Conservation (phyloP, 2,888 invertebrate species). For the Lumbricus terrestris region DNA sequence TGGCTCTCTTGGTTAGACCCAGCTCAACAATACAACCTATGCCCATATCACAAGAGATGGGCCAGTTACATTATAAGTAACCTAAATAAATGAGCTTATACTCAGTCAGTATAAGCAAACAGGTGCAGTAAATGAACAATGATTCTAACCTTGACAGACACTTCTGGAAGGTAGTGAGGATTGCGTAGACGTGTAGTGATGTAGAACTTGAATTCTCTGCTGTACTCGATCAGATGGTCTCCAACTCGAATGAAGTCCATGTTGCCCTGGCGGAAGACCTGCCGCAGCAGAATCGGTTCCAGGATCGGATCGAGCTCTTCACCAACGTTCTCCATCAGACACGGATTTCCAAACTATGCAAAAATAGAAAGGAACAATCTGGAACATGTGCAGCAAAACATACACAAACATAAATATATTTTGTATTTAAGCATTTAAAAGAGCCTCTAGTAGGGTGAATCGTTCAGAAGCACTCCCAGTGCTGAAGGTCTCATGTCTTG, state of each 20-base stretch:
- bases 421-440: too few species aligned
- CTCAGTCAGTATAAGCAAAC: background rate
- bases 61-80: background rate
- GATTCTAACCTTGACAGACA: constrained; percentile 75
- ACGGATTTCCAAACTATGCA: constrained; percentile 58
- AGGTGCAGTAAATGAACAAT: background rate
- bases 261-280: constrained; percentile 70
- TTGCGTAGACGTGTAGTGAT: constrained; percentile 85
- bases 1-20: too few species aligned
- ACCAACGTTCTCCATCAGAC: constrained; percentile 81
- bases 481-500: too few species aligned
- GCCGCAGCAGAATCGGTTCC: constrained; percentile 78
- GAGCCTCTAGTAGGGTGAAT: too few species aligned
- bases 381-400: too few species aligned
- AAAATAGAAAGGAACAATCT: background rate
- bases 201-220: constrained; percentile 77
- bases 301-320: constrained; percentile 65
- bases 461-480: too few species aligned
- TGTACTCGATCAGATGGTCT: constrained; percentile 81
- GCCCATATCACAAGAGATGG: too few species aligned
- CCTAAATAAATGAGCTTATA: background rate
- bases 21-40: too few species aligned
- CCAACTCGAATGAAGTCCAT: constrained; percentile 74
- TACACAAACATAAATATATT: too few species aligned
- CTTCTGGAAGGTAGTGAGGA: constrained; percentile 87